phyloP scores from a whole-genome alignment of 2,797 vertebrate genomes.

The Pteropus rufus region DNA sequence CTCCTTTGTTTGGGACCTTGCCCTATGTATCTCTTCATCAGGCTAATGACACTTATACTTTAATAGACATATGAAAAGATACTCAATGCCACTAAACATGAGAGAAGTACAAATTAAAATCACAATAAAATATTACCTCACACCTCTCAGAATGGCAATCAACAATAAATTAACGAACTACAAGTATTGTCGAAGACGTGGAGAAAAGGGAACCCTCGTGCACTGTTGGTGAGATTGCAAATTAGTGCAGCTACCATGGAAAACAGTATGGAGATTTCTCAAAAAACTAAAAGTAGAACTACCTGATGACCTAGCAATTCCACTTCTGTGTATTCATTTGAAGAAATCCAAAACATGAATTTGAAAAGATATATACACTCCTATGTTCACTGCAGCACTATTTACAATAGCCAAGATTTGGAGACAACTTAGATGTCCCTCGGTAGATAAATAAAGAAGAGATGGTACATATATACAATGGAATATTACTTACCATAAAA shows the following conservation, averaged over 20 bases:
- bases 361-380: background rate
- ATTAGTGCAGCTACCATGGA: background rate
- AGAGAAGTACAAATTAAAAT: background rate
- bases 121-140: background rate
- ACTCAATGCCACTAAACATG: background rate
- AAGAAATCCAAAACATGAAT: background rate
- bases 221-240: background rate
- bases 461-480: background rate
- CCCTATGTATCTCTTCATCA: background rate
- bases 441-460: background rate
- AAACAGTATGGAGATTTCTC: background rate
- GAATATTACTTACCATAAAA: background rate
- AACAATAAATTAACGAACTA: background rate
- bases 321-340: background rate
- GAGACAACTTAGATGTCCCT: background rate
- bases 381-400: background rate
- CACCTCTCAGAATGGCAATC: background rate
- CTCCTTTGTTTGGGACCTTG: background rate
- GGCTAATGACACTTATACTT: background rate
- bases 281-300: background rate
- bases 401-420: background rate
- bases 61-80: background rate
- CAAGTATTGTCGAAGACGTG: background rate
- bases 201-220: background rate
- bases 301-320: background rate